phyloP scores from a whole-genome alignment of 1,140 invertebrate species.

The Marisa cornuarietis region DNA sequence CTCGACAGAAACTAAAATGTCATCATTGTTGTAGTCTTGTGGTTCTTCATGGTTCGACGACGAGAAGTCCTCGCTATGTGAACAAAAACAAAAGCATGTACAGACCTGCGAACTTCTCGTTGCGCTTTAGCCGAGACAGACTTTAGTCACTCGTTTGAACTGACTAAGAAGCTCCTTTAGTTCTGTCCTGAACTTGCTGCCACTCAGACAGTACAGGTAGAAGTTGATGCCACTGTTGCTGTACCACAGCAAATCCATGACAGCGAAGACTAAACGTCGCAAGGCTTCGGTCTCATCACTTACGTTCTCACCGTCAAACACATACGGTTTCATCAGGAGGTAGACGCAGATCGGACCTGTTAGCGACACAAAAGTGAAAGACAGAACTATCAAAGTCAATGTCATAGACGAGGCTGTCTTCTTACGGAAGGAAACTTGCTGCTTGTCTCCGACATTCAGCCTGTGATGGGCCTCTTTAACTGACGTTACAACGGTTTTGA shows the following conservation, averaged over 20 bases:
- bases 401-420: constrained; percentile 28
- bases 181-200: constrained; percentile 28
- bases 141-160: too few relatives aligned
- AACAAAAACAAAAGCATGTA: too few relatives aligned
- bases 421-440: not conserved
- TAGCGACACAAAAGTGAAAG: constrained; percentile 22
- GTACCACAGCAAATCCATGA: constrained; percentile 31
- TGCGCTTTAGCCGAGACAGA: too few relatives aligned
- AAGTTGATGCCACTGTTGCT: constrained; percentile 36
- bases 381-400: constrained; percentile 21
- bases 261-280: constrained; percentile 21
- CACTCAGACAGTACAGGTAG: constrained; percentile 35
- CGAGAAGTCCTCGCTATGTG: too few relatives aligned
- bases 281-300: not conserved
- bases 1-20: too few relatives aligned
- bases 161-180: not conserved
- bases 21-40: too few relatives aligned
- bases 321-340: constrained; percentile 27
- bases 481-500: constrained; percentile 22
- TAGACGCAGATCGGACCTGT: constrained; percentile 33
- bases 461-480: not conserved
- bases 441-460: not conserved
- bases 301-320: not conserved
- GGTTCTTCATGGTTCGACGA: too few relatives aligned
- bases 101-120: too few relatives aligned